A percentile compares a stretch with the other conserved stretches of the same genome.
Evolutionary conservation across 2,888 invertebrate genomes (phyloP).

Genomic region (Archaeoteleia sp.): DNA sequence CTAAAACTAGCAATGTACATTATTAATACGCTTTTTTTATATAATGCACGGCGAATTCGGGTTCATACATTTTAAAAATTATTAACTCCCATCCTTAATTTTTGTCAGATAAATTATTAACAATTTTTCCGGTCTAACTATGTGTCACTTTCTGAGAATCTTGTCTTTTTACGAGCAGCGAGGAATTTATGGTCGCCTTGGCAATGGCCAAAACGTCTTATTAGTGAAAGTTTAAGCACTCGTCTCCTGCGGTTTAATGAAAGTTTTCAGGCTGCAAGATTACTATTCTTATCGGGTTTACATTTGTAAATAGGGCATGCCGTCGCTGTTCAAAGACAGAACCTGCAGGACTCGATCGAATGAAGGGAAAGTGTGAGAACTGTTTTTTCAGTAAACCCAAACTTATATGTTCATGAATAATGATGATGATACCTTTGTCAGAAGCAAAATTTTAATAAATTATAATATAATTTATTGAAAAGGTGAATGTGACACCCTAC

Average conservation of each 20-base stretch:
- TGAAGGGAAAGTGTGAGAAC: conserved; percentile 46
- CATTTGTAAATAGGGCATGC: conserved; percentile 50
- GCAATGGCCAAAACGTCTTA: conserved; percentile 50
- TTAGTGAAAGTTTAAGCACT: conserved; percentile 54
- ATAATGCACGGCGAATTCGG: too few species aligned
- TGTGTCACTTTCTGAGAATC: conserved; percentile 52
- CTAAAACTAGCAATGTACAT: too few species aligned
- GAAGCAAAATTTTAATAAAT: conserved; percentile 25
- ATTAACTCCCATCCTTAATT: neutral
- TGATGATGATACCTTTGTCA: conserved; percentile 33
- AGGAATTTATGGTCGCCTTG: conserved; percentile 50
- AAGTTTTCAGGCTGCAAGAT: conserved; percentile 48
- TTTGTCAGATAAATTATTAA: conserved; percentile 18
- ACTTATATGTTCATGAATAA: conserved; percentile 36
- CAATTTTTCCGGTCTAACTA: conserved; percentile 19
- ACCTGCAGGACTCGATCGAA: conserved; percentile 38
- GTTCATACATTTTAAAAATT: conserved; percentile 6
- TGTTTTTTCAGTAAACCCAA: conserved; percentile 35
- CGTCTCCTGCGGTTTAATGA: conserved; percentile 51
- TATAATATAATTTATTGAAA: conserved; percentile 16
- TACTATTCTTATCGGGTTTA: conserved; percentile 52
- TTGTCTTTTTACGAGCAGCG: conserved; percentile 43
- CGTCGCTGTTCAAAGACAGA: conserved; percentile 40
- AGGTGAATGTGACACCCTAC: too few species aligned
- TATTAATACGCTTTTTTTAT: too few species aligned